phyloP scores from a whole-genome alignment of 2,888 invertebrate genomes.

The Vannuccia rotundouncinata region DNA sequence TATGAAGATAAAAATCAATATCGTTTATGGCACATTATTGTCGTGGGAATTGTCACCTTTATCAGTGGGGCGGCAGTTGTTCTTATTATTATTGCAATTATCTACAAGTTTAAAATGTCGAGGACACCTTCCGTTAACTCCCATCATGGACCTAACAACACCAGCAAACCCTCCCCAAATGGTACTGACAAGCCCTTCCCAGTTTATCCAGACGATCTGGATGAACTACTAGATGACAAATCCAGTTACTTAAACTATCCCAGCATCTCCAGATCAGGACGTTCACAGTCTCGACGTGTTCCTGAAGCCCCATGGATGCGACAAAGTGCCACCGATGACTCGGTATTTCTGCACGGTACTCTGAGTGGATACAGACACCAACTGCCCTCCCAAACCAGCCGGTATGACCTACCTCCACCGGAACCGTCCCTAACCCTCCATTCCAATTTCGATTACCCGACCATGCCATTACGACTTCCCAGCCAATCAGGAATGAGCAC shows the following conservation, averaged over 20 bases:
- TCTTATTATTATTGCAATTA: background rate
- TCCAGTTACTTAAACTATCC: background rate
- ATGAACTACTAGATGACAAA: background rate
- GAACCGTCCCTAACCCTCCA: background rate
- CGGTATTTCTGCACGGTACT: background rate
- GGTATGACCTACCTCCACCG: background rate
- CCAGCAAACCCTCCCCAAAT: background rate
- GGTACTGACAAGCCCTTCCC: background rate
- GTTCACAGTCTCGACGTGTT: background rate
- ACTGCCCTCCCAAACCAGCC: background rate
- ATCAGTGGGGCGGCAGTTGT: background rate
- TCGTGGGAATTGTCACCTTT: background rate
- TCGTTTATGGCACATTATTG: background rate
- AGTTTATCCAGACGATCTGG: background rate
- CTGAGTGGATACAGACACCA: background rate
- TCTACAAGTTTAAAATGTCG: background rate
- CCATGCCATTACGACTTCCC: background rate
- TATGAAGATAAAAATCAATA: background rate
- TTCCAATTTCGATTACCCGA: background rate
- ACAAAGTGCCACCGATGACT: background rate
- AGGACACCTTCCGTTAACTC: background rate
- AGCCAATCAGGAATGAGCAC: slow-evolving; percentile 15
- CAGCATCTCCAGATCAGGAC: background rate
- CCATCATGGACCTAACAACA: background rate
- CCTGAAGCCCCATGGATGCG: background rate